Conservation (phyloP, 2,113 vertebrate species). For the Crotalus tigris region DNA sequence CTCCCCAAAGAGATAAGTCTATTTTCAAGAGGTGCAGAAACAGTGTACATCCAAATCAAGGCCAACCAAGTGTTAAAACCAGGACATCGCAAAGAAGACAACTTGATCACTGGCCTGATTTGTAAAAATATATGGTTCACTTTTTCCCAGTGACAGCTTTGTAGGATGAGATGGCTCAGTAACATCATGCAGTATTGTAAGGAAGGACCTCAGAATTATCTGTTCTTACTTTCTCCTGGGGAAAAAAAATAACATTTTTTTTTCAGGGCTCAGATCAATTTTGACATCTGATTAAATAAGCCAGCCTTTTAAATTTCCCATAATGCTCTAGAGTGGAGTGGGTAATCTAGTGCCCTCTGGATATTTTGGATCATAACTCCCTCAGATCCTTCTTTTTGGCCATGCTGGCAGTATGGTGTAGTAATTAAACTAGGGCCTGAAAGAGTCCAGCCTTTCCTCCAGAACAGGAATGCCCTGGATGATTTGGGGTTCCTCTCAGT, state of each 20-base stretch:
- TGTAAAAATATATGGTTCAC: neutral
- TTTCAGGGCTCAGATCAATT: neutral
- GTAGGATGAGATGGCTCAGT: neutral
- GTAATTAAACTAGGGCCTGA: neutral
- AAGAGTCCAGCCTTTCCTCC: neutral
- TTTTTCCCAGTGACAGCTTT: neutral
- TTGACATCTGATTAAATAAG: neutral
- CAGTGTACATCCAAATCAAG: neutral
- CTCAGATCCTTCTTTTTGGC: too few relatives aligned
- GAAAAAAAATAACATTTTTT: neutral
- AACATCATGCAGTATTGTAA: neutral
- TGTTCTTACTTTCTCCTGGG: too few relatives aligned
- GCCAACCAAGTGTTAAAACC: neutral
- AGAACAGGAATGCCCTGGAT: neutral
- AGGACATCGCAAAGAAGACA: neutral
- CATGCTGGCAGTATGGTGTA: neutral
- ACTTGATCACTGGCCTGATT: neutral
- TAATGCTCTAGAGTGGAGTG: neutral
- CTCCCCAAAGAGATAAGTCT: conserved; percentile 37
- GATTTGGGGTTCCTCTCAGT: neutral
- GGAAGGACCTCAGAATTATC: neutral
- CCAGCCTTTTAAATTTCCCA: neutral
- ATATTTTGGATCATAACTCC: too few relatives aligned
- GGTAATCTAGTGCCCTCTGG: too few relatives aligned
- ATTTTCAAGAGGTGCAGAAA: conserved; percentile 13